Base-by-base conservation (phyloP, 2,113 vertebrate genomes). In the Phalacrocorax pelagicus region DNA sequence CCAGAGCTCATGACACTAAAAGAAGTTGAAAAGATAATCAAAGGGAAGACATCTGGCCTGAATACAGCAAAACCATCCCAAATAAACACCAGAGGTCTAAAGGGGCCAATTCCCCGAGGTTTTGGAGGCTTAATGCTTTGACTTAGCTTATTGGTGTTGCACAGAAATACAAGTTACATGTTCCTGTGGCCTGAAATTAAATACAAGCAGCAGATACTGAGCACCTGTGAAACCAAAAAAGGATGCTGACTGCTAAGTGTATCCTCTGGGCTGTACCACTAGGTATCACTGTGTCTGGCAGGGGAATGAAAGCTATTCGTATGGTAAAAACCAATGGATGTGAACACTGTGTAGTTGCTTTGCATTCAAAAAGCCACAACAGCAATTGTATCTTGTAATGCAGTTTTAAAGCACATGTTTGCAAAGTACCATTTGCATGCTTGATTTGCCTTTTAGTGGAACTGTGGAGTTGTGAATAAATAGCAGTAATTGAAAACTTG, bases 381-480 rank as follows among this genome's bases (percentile, higher is more conserved):
- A 92, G 69, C 77, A 79, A 73, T 94, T 87, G 58, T 44, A 69
- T 69, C 52, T 61, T 81, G 75, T 80, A 86, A 85, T 81, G 75
- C 57, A 57, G 15, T 95, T 93, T 84, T 79, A 75, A 77, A 88
- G 54, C 29, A 42, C 12, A 1, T 72, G 58, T 57, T 89, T 86
- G 63, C 51, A 36, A 78, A 91, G 86, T 82, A 85, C 49, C 3
- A 1, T 38, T 38, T 78, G 30, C 63, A 8, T 75, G 38, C 47
- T 77, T 91, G 79, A 92, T 91, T 94, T 96, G 69, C 47, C 71
- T 81, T 79, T 79, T 73, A 84, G 75, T 73, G 65, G 47, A 86
- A 86, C 75, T 61, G 82, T 11, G 17, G 65, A 81, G 21, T 42
- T 92, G 57, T 54, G 78, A 88, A 81, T 93, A 93, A 94, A 93